Percentiles rank a stretch among this genome's conserved stretches.
phyloP scores from a whole-genome alignment of 2,797 vertebrate species.

The Sebastes steindachneri region DNA sequence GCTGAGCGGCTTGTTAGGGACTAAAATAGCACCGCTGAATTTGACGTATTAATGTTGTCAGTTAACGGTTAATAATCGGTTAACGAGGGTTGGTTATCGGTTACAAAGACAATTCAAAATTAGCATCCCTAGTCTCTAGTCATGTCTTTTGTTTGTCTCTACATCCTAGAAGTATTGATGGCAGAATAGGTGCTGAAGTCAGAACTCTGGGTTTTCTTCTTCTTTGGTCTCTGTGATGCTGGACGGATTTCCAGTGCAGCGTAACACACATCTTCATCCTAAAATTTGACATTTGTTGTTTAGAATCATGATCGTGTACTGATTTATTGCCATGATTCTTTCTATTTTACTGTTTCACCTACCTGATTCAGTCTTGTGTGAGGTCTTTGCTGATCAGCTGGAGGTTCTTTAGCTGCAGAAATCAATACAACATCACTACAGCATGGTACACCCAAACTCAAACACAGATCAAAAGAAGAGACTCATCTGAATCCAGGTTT shows the following conservation, averaged over 20 bases:
- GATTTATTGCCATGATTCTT: not conserved
- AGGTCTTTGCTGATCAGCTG: not conserved
- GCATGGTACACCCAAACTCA: not conserved
- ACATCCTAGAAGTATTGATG: conserved; percentile 29
- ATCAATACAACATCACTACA: not conserved
- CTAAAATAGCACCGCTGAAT: fast-evolving
- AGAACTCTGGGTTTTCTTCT: conserved; percentile 5
- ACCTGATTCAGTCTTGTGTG: conserved; percentile 16
- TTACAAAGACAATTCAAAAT: fast-evolving
- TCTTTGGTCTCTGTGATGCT: conserved; percentile 30
- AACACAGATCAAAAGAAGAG: not conserved
- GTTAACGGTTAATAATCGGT: no score
- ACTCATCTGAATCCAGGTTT: not conserved
- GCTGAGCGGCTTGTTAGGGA: fast-evolving
- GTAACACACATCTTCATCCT: conserved; percentile 63
- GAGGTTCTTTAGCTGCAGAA: conserved; percentile 11
- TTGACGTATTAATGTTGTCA: fast-evolving
- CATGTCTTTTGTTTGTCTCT: not conserved
- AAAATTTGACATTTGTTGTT: conserved; percentile 3
- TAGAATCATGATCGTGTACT: not conserved
- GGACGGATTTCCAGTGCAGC: conserved; percentile 39
- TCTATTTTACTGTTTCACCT: not conserved
- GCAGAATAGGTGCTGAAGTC: conserved; percentile 57
- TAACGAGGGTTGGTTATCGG: no score
- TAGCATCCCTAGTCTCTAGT: no score